Conservation (phyloP, 1,140 invertebrate species). For the Scaptomyza pallida region DNA sequence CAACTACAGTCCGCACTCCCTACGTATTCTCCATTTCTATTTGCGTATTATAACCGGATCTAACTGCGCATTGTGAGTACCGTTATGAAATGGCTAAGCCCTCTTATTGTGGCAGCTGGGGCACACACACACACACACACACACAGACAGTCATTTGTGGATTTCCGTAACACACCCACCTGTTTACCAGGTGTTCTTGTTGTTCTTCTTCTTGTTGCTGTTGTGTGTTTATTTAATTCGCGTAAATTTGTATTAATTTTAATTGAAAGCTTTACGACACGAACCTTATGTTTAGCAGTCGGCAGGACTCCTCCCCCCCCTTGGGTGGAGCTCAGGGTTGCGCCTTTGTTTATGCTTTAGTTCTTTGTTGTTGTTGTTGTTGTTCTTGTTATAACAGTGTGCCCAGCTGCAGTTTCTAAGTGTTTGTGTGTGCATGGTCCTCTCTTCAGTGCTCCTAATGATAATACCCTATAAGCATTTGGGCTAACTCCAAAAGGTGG, state of each 20-base stretch:
- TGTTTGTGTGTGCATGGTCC: slow-evolving; percentile 45
- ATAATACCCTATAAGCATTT: background rate
- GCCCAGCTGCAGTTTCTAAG: slow-evolving; percentile 47
- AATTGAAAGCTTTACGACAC: slow-evolving; percentile 79
- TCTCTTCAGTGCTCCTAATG: slow-evolving; percentile 19
- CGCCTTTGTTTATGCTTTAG: slow-evolving; percentile 61
- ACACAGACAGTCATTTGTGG: background rate
- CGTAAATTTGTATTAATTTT: slow-evolving; percentile 82
- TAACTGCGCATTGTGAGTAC: background rate
- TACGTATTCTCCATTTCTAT: no score
- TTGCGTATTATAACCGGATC: background rate
- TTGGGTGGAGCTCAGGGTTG: slow-evolving; percentile 10
- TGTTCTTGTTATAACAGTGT: slow-evolving; percentile 45
- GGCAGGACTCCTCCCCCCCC: slow-evolving; percentile 17
- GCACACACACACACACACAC: no score
- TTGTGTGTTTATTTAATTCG: slow-evolving; percentile 75
- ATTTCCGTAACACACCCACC: slow-evolving; percentile 19
- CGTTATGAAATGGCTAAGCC: background rate
- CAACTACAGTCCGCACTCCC: background rate
- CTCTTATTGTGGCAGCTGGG: background rate
- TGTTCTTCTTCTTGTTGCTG: slow-evolving; percentile 1
- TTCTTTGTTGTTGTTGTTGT: slow-evolving; percentile 20
- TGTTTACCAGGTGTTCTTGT: slow-evolving; percentile 6
- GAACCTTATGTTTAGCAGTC: slow-evolving; percentile 46
- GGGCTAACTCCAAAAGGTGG: no score